Evolutionary conservation across 1,140 invertebrate species (phyloP).

Genomic region (Papilio xuthus): DNA sequence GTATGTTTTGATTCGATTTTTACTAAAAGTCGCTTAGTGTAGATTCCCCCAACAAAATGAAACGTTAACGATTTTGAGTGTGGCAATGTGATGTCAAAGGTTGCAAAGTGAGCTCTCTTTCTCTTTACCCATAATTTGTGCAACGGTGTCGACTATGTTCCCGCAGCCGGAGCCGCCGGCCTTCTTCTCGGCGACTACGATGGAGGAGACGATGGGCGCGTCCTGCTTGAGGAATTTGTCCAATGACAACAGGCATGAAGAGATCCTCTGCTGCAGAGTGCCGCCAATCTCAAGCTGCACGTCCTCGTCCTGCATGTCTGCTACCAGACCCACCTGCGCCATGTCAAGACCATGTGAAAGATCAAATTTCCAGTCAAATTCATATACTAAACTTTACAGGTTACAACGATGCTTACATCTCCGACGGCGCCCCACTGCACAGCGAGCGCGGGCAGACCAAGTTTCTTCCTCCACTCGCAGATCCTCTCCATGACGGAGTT

Average conservation of each 20-base stretch:
- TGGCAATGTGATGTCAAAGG: no score
- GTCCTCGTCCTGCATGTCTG: constrained; percentile 91
- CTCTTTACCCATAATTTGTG: constrained; percentile 83
- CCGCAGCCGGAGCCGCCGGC: constrained; percentile 80
- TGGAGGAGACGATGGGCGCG: constrained; percentile 87
- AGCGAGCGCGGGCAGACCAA: constrained; percentile 85
- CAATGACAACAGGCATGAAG: constrained; percentile 87
- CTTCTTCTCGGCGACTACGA: constrained; percentile 89
- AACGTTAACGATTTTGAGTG: no score
- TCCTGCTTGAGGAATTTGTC: constrained; percentile 87
- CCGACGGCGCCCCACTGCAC: constrained; percentile 88
- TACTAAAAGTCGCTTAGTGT: no score
- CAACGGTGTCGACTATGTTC: constrained; percentile 85
- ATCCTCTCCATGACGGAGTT: constrained; percentile 89
- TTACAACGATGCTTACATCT: constrained; percentile 83
- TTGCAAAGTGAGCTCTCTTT: neutral
- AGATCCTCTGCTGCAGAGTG: constrained; percentile 92
- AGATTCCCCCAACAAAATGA: no score
- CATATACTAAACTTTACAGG: no score
- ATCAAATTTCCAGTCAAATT: no score
- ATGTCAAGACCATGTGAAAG: no score
- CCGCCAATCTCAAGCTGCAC: constrained; percentile 89
- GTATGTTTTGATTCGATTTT: no score
- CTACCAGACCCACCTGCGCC: constrained; percentile 87
- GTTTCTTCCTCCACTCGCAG: constrained; percentile 83